Conservation (phyloP, 2,797 vertebrate species). For the Anguilla obscura region DNA sequence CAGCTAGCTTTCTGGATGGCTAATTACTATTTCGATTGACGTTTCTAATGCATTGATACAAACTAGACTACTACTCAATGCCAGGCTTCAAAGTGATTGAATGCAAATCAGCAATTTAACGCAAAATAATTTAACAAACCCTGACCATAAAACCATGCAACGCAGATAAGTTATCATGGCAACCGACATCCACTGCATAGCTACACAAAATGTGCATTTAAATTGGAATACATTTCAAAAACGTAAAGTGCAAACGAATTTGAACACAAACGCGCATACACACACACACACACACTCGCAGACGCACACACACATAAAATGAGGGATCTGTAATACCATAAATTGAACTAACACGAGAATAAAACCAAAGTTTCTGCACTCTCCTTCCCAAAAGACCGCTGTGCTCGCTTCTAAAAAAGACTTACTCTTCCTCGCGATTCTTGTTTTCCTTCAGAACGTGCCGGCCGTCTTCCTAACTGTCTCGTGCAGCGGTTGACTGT, state of each 20-base stretch:
- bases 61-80: not conserved
- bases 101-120: not conserved
- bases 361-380: not conserved
- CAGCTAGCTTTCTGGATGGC: not conserved
- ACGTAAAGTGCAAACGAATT: not conserved
- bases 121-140: not conserved
- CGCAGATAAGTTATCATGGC: not conserved
- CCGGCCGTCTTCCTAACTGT: constrained; percentile 42
- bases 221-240: not conserved
- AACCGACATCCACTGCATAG: not conserved
- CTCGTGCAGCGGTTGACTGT: constrained; percentile 37
- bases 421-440: constrained; percentile 49
- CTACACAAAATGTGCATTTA: not conserved
- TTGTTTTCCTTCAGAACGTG: constrained; percentile 32
- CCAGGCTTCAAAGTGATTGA: not conserved
- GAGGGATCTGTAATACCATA: not conserved
- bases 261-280: not conserved
- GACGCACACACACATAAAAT: no score
- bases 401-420: constrained; percentile 38
- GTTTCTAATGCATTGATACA: not conserved
- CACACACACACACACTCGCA: not conserved
- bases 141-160: not conserved
- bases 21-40: not conserved
- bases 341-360: not conserved
- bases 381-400: constrained; percentile 31